Evolutionary conservation across 2,888 invertebrate species (phyloP), one percentile per base, ranked within the genome.

Genomic region (Syrista parreyssii): DNA sequence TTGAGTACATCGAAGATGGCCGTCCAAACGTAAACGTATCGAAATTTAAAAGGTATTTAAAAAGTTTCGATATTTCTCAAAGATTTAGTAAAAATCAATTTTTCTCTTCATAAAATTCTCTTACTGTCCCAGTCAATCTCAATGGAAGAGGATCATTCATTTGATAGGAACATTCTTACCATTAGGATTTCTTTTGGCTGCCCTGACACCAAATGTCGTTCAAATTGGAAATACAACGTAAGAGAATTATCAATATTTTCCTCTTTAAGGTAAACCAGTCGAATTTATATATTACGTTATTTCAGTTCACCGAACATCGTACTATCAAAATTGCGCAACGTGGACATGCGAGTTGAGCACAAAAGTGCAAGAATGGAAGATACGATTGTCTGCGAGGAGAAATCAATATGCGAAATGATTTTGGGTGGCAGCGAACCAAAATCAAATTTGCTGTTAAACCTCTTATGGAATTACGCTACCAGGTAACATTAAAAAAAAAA

Each of bases 161-260:
- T 90, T 96, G 83, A 91, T 95, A 85, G 94, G 95, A 0, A 94
- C 96, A 1, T 92, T 95, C 85, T 92, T 96, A 76, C 96, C 96
- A 0, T 93, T 96, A 75, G 96, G 96, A 0, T 91, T 96, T 75
- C 93, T 96, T 80, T 92, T 96, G 75, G 95, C 96, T 1, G 95
- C 96, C 0, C 92, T 96, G 31, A 94, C 95, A 0, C 96, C 96
- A 2, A 94, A 92, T 84, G 91, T 96, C 85, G 92, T 96, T 83
- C 94, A 93, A 81, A 93, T 96, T 74, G 93, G 87, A 75, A 87
- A 88, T 77, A 84, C 87, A 23, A 89, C 89, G 91, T 91, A 80
- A 88, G 71, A 33, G 3, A 71, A 31, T 33, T 31, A 23, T 31
- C 6, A 2, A 71, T 71, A 71, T 3, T 31, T 71, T 31, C 12